phyloP scores from a whole-genome alignment of 1,140 invertebrate species.

The Drosophila ohnishii region DNA sequence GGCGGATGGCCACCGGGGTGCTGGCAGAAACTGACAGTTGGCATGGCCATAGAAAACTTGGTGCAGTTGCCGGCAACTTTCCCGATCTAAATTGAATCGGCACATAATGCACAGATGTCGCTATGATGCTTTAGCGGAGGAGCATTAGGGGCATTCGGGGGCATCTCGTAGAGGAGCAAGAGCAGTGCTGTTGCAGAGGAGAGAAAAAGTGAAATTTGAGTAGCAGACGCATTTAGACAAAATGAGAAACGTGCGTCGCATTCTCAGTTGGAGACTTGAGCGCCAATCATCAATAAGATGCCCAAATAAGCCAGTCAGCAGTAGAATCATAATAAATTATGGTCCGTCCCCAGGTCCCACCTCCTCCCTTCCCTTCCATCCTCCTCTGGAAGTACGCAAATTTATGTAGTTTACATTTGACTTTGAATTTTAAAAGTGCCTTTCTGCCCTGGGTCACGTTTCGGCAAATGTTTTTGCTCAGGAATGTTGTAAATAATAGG shows the following conservation, averaged over 20 bases:
- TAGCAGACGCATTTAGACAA: constrained; percentile 66
- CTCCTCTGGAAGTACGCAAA: constrained; percentile 51
- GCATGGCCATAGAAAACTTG: constrained; percentile 37
- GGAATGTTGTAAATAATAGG: constrained; percentile 44
- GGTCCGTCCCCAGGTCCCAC: constrained; percentile 2
- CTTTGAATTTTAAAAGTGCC: constrained; percentile 57
- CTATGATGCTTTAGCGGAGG: not conserved
- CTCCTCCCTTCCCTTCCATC: too few species aligned
- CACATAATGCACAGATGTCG: constrained; percentile 54
- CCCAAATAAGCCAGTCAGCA: constrained; percentile 61
- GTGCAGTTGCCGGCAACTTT: constrained; percentile 44
- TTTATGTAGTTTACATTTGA: constrained; percentile 76
- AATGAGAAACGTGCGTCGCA: constrained; percentile 76
- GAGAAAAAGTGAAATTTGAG: constrained; percentile 51
- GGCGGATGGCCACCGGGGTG: constrained; percentile 28
- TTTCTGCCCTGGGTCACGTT: constrained; percentile 57
- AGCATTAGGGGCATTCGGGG: constrained; percentile 1
- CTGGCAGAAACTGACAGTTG: constrained; percentile 46
- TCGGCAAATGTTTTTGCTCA: constrained; percentile 48
- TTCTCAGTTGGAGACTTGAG: constrained; percentile 49
- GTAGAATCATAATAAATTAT: constrained; percentile 51
- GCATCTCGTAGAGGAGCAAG: not conserved
- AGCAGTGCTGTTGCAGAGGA: constrained; percentile 7
- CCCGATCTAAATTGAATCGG: constrained; percentile 48
- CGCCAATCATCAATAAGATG: constrained; percentile 73